Conservation (phyloP, 2,113 vertebrate genomes). For the Bos javanicus region DNA sequence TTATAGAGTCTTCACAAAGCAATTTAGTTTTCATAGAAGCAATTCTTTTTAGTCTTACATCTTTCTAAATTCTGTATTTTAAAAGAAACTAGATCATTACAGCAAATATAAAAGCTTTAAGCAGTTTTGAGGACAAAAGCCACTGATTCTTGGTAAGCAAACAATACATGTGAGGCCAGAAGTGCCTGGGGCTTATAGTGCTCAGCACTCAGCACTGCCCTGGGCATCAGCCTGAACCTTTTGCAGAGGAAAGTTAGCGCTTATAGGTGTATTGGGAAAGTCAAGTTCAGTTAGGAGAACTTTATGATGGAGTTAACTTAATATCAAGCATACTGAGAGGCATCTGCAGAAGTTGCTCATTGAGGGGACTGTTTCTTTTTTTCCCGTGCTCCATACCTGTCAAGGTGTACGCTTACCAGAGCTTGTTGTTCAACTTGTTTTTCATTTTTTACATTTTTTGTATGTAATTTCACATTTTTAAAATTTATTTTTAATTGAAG, state of each 20-base stretch:
- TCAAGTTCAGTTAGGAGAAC: neutral
- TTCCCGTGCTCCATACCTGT: neutral
- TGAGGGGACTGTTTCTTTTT: neutral
- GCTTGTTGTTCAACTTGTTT: neutral
- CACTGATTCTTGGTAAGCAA: neutral
- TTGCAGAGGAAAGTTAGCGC: neutral
- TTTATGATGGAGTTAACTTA: neutral
- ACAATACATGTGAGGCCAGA: neutral
- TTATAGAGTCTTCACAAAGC: neutral
- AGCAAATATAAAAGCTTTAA: neutral
- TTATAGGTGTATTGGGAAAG: neutral
- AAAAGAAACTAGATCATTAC: neutral
- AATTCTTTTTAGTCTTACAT: neutral
- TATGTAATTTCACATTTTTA: neutral
- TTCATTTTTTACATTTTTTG: neutral
- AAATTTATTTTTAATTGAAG: neutral
- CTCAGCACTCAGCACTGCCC: neutral
- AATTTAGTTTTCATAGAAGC: neutral
- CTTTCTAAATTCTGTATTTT: neutral
- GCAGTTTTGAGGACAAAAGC: neutral
- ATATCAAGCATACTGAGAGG: neutral
- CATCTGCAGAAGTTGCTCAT: neutral
- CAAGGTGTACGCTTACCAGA: neutral
- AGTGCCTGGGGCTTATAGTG: neutral
- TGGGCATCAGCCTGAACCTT: neutral